Conservation (phyloP, 2,113 vertebrate species). For the Egretta garzetta region DNA sequence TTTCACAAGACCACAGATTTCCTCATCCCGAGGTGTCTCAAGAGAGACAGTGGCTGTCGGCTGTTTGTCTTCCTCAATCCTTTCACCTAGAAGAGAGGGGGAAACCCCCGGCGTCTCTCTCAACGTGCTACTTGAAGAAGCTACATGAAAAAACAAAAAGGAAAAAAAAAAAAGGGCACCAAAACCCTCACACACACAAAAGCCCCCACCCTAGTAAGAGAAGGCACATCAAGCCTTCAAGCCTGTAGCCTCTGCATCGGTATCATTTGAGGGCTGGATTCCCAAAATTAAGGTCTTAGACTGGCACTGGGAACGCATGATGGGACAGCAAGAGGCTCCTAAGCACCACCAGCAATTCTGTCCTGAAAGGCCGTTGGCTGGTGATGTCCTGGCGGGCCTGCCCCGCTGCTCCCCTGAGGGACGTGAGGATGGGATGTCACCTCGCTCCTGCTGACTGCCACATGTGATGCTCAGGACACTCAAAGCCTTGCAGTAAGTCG, state of each 20-base stretch:
- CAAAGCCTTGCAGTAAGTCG: neutral
- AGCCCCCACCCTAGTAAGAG: neutral
- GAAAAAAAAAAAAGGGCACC: too few relatives aligned
- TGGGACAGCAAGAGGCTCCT: neutral
- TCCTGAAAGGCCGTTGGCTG: neutral
- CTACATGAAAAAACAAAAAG: neutral
- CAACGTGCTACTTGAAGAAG: neutral
- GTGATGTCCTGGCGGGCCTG: neutral
- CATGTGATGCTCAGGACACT: neutral
- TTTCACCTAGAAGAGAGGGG: neutral
- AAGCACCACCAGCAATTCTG: neutral
- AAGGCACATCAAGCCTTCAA: neutral
- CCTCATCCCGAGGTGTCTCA: neutral
- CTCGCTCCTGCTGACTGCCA: neutral
- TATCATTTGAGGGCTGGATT: neutral
- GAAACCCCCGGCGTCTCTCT: neutral
- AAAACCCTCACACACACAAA: neutral
- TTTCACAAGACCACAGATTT: neutral
- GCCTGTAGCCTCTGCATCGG: neutral
- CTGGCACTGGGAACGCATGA: accelerated
- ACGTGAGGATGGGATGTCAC: neutral
- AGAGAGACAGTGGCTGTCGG: neutral
- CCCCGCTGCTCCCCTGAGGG: neutral
- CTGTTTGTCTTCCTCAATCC: neutral
- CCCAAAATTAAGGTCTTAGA: neutral